Percentiles rank a stretch among this genome's conserved stretches.
phyloP scores from a whole-genome alignment of 1,140 invertebrate species.

The Anoplolepis gracilipes region DNA sequence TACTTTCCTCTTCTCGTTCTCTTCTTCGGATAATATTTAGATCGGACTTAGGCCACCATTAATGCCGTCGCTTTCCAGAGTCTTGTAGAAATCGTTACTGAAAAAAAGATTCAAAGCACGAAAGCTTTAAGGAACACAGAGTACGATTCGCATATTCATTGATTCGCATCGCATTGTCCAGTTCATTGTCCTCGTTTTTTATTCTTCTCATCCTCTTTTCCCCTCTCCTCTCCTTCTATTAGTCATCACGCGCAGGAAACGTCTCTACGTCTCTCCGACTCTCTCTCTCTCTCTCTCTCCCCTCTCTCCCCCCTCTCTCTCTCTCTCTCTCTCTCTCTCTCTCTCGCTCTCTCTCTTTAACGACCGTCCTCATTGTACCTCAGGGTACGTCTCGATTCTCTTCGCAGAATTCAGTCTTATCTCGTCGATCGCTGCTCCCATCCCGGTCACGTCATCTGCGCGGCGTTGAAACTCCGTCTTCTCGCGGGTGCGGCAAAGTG shows the following conservation, averaged over 20 bases:
- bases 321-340: too few relatives aligned
- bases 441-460: slow-evolving; percentile 84
- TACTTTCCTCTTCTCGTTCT: background rate
- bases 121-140: slow-evolving; percentile 61
- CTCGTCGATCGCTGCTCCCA: slow-evolving; percentile 76
- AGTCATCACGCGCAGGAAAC: background rate
- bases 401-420: slow-evolving; percentile 81
- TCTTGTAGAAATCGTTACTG: background rate
- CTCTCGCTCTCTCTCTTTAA: background rate
- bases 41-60: slow-evolving; percentile 52
- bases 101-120: slow-evolving; percentile 31
- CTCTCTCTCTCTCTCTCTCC: too few relatives aligned
- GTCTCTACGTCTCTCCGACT: background rate
- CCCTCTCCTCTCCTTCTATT: background rate
- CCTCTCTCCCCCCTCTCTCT: too few relatives aligned
- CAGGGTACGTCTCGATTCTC: background rate
- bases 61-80: background rate
- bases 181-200: slow-evolving; percentile 36
- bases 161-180: slow-evolving; percentile 23
- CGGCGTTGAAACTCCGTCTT: slow-evolving; percentile 80
- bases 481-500: slow-evolving; percentile 73
- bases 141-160: slow-evolving; percentile 53
- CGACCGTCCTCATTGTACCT: slow-evolving; percentile 32
- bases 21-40: background rate
- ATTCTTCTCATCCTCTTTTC: slow-evolving; percentile 47